Base-by-base conservation (phyloP, 64 coral and sea anemone genomes). In the Montipora foliosa region DNA sequence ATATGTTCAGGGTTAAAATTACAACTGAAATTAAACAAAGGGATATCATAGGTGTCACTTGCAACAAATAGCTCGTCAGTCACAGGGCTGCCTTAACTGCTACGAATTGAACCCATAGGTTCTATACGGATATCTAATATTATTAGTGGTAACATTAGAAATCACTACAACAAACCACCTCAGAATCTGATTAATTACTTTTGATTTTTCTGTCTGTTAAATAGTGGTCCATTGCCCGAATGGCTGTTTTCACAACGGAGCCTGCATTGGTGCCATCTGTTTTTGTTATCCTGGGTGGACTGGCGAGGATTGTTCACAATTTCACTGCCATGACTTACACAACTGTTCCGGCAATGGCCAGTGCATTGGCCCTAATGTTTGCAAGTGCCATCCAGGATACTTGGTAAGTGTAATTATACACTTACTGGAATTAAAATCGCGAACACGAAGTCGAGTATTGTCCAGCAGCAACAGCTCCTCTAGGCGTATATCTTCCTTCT, bases 211-310 rank as follows among this genome's bases (percentile, higher is more conserved):
- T 67, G 5, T 13, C 64, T 67, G 64, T 67, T 67, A 67, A 67
- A 8, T 17, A 96, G 95, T 96, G 2, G 73, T 89, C 55, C 90
- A 87, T 25, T 96, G 95, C 53, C 95, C 90, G 16, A 95, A 95
- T 80, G 78, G 90, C 44, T 95, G 94, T 69, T 95, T 83, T 53
- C 94, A 95, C 78, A 92, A 93, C 74, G 95, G 95, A 12, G 95
- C 92, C 19, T 96, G 95, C 47, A 67, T 96, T 22, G 95, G 90
- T 74, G 79, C 95, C 45, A 89, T 80, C 7, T 96, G 95, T 79
- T 96, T 96, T 72, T 96, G 95, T 78, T 96, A 96, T 58, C 90
- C 77, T 12, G 95, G 95, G 52, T 96, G 95, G 95, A 96, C 95
- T 49, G 90, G 95, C 16, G 78, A 92, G 6, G 89, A 96, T 20